Evolutionary conservation across 2,888 invertebrate species (phyloP), one percentile per base, ranked within the genome.

Genomic region (Formica aserva): DNA sequence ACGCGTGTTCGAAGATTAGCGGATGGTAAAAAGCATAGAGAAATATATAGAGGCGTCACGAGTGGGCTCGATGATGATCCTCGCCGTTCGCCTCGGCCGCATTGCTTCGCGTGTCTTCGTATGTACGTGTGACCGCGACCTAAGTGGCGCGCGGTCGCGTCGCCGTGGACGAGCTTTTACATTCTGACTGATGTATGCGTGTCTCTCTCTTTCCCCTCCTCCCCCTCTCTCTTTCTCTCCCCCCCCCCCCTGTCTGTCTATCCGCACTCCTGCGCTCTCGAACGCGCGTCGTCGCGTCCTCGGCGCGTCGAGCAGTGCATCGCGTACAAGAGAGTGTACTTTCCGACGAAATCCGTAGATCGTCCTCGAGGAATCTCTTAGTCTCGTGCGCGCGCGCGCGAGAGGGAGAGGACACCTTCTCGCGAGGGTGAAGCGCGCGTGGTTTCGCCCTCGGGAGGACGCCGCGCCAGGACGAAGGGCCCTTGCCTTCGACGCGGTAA

Each of bases 191-290:
- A 15, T 29, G 32, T 22, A 15, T n/a, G 74, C 22, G 32, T n/a
- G 18, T 65, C 18, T 65, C 35, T 65, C 29, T 38, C 18, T 66
- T 32, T 22, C 9, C 18, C 13, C 11, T 15, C 15, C 32, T 74
- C 38, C 15, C 22, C 6, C 5, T 6, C 26, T 11, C 11, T 11
- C 8, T 13, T 13, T 3, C 13, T 35, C 15, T n/a, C n/a, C 8
- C 18, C 62, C 8, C 1, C 18, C 15, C 18, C 18, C 18, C 48
- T 18, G 8, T 62, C 62, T 9, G 8, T 29, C 62, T 18, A 29
- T 18, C 62, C 29, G 62, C 29, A 18, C 29, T 69, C 22, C 41
- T 60, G 71, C 41, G 81, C 82, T 86, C 78, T 84, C 82, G 69
- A 71, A 35, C 57, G 65, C 69, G 55, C 69, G 57, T 77, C 29